Percentiles rank a stretch among this genome's conserved stretches.
These are phyloP conservation scores for Diplolepis rosae DNA, from an alignment of 2,888 invertebrate genomes.

Conservation along the genomic window DNA sequence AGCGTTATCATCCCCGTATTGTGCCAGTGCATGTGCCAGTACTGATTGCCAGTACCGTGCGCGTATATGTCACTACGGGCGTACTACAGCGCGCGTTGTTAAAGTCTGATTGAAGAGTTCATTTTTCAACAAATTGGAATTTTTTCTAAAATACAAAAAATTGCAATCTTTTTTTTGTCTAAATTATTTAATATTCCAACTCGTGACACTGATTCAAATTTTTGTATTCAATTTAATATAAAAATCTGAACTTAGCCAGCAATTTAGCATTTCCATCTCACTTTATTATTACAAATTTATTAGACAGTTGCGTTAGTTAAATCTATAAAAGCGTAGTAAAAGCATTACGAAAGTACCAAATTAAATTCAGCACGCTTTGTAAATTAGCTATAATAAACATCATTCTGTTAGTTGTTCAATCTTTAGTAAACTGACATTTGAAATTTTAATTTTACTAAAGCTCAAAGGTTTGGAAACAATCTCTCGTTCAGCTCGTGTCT, in stretches of 20 bases:
- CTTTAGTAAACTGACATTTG: slow-evolving; percentile 46
- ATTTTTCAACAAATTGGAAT: no score
- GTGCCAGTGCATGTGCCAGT: no score
- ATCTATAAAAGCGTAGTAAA: slow-evolving; percentile 4
- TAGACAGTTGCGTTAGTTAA: background rate
- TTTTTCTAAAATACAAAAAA: no score
- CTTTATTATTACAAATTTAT: background rate
- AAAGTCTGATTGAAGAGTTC: no score
- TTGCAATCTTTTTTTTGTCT: no score
- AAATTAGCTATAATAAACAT: background rate
- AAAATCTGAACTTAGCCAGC: background rate
- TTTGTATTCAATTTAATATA: no score
- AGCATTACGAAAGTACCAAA: background rate
- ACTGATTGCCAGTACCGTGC: no score
- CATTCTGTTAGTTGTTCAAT: slow-evolving; percentile 35
- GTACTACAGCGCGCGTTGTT: no score
- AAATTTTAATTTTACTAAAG: slow-evolving; percentile 56
- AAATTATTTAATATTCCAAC: no score
- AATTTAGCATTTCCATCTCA: background rate
- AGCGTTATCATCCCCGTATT: no score
- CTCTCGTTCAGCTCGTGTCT: slow-evolving; percentile 25
- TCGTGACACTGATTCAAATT: no score
- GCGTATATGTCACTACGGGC: no score
- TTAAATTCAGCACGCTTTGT: background rate
- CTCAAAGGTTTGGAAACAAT: slow-evolving; percentile 31